These are phyloP conservation scores for Enteromius viviparus DNA, from an alignment of 2,797 vertebrate species.

Conservation along the genomic window DNA sequence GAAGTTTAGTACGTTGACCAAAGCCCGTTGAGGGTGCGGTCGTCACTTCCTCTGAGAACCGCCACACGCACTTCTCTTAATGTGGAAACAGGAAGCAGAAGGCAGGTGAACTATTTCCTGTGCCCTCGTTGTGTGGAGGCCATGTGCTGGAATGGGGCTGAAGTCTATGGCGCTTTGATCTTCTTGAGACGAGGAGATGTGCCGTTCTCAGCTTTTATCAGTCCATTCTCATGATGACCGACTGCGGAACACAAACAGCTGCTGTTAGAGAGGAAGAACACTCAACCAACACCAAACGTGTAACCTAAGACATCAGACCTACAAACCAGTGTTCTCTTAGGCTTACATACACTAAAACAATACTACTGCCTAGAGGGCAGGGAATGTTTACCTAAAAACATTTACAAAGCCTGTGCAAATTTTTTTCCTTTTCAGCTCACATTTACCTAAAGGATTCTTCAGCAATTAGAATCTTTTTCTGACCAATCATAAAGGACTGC, in stretches of 20 bases:
- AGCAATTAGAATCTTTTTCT: too few relatives aligned
- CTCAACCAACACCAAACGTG: neutral
- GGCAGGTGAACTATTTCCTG: constrained; percentile 57
- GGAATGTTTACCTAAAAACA: neutral
- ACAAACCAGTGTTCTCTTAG: neutral
- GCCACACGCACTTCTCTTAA: constrained; percentile 53
- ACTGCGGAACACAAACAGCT: constrained; percentile 58
- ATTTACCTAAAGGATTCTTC: too few relatives aligned
- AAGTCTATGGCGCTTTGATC: constrained; percentile 88
- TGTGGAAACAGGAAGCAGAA: constrained; percentile 55
- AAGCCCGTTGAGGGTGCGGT: constrained; percentile 14
- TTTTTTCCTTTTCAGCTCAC: neutral
- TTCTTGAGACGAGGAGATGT: constrained; percentile 93
- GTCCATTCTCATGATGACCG: constrained; percentile 92
- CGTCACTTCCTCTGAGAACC: constrained; percentile 47
- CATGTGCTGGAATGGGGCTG: constrained; percentile 65
- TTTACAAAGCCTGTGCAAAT: neutral
- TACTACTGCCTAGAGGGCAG: neutral
- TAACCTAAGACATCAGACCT: neutral
- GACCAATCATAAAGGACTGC: too few relatives aligned
- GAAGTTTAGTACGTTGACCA: constrained; percentile 12
- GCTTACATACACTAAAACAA: neutral
- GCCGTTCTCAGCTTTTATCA: constrained; percentile 92
- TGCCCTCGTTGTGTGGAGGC: constrained; percentile 53
- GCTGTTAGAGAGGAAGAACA: neutral